Conservation (phyloP, 2,888 invertebrate species). For the Oxytorus armatus region DNA sequence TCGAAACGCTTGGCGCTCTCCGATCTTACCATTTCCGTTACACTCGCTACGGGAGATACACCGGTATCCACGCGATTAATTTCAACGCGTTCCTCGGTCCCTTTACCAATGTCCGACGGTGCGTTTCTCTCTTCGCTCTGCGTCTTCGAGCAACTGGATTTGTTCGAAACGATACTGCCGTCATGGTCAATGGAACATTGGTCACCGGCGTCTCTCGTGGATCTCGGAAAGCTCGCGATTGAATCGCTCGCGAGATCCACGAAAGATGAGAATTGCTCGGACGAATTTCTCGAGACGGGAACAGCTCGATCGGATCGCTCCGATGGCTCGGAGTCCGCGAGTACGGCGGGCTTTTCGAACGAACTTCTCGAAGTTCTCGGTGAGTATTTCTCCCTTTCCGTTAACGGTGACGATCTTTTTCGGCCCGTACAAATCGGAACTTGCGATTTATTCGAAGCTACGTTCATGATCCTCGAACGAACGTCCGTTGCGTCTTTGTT, state of each 20-base stretch:
- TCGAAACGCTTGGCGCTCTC: constrained; percentile 21
- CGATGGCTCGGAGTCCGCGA: constrained; percentile 41
- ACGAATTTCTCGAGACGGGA: neutral
- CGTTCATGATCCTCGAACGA: constrained; percentile 37
- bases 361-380: constrained; percentile 44
- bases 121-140: constrained; percentile 22
- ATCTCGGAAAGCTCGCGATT: constrained; percentile 33
- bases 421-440: constrained; percentile 2
- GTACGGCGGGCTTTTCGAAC: constrained; percentile 54
- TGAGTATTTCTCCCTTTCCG: neutral
- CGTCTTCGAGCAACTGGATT: constrained; percentile 26
- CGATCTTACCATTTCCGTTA: neutral
- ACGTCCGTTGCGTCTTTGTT: constrained; percentile 31
- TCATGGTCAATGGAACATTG: constrained; percentile 40
- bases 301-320: neutral
- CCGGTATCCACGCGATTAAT: constrained; percentile 34
- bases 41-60: constrained; percentile 29
- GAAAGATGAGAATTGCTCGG: constrained; percentile 39
- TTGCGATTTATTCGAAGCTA: constrained; percentile 33
- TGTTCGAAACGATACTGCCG: constrained; percentile 2
- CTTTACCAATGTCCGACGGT: constrained; percentile 24
- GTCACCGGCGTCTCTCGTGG: constrained; percentile 48
- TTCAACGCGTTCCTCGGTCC: neutral
- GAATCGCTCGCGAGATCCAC: constrained; percentile 43
- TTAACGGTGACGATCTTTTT: neutral